These are phyloP conservation scores for Lerema accius DNA, from an alignment of 1,140 invertebrate species.

Conservation along the genomic window DNA sequence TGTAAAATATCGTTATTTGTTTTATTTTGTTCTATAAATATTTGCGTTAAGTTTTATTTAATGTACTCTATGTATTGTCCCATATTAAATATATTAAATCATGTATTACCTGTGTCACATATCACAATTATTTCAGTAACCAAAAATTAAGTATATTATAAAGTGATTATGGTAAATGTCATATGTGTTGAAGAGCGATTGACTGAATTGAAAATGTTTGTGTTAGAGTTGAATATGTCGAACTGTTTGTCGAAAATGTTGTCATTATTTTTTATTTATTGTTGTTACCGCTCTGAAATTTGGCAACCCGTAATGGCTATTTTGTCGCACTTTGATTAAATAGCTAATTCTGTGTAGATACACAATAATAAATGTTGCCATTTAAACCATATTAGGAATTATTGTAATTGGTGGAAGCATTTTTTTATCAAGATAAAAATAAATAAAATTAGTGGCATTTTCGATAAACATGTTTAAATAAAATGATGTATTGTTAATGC, in stretches of 20 bases:
- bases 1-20: not conserved
- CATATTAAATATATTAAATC: conserved; percentile 2
- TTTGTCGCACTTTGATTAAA: too few species aligned
- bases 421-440: too few species aligned
- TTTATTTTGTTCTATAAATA: not conserved
- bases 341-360: too few species aligned
- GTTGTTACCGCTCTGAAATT: too few species aligned
- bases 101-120: conserved; percentile 20
- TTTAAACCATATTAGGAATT: too few species aligned
- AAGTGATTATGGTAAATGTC: not conserved
- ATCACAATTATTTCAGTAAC: conserved; percentile 23
- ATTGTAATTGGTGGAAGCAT: too few species aligned
- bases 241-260: conserved; percentile 1
- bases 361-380: too few species aligned
- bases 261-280: too few species aligned
- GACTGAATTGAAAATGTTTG: conserved; percentile 6
- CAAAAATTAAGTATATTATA: conserved; percentile 16
- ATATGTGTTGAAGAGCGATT: conserved; percentile 12
- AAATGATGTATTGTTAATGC: not conserved
- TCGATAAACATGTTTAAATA: not conserved
- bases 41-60: conserved; percentile 17
- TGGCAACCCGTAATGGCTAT: too few species aligned
- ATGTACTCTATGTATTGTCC: not conserved
- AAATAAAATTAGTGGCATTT: too few species aligned
- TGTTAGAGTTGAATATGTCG: not conserved